Conservation (phyloP, 2,888 invertebrate genomes). For the Matsumyia berberina region DNA sequence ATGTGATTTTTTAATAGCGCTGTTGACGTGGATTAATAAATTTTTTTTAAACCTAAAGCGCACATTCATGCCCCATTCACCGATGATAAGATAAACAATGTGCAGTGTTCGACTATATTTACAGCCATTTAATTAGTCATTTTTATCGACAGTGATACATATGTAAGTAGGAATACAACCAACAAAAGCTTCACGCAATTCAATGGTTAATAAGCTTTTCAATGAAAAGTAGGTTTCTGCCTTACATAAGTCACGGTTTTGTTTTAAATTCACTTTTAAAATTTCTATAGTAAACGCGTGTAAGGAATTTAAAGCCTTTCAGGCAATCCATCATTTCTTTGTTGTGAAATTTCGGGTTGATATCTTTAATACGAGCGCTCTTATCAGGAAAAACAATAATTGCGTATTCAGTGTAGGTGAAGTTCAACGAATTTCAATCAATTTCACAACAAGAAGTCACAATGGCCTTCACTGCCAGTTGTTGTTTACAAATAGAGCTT, state of each 20-base stretch:
- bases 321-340: background rate
- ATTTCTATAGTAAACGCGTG: background rate
- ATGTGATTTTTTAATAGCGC: background rate
- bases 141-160: slow-evolving; percentile 16
- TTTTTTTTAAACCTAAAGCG: background rate
- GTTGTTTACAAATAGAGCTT: too few species aligned
- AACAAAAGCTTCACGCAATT: background rate
- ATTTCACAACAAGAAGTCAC: too few species aligned
- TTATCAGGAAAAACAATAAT: slow-evolving; percentile 8
- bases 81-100: slow-evolving; percentile 37
- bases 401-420: background rate
- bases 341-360: background rate
- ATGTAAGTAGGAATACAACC: background rate
- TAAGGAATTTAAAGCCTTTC: background rate
- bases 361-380: slow-evolving; percentile 5
- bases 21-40: slow-evolving; percentile 15
- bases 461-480: too few species aligned
- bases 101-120: slow-evolving; percentile 15
- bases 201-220: background rate
- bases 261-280: background rate
- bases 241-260: background rate
- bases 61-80: background rate
- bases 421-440: background rate
- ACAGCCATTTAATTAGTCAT: slow-evolving; percentile 31
- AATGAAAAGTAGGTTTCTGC: background rate